A percentile compares a stretch with the other conserved stretches of the same genome.
These are phyloP conservation scores for Malurus alboscapulatus DNA, from an alignment of 2,113 vertebrate genomes.

Conservation along the genomic window DNA sequence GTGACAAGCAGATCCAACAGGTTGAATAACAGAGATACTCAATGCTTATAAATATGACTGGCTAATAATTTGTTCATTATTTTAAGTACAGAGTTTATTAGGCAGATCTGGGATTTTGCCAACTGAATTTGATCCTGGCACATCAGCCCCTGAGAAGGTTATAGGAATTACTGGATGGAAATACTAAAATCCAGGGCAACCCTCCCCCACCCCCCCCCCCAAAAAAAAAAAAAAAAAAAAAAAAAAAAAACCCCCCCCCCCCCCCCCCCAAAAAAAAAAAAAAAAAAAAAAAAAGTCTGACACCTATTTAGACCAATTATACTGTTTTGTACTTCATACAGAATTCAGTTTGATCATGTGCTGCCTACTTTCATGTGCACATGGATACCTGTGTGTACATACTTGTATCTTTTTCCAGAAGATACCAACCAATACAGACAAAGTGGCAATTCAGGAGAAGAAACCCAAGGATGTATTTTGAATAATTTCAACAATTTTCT, in stretches of 20 bases:
- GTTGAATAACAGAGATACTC: background rate
- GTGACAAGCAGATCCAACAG: background rate
- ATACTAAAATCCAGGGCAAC: background rate
- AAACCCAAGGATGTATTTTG: background rate
- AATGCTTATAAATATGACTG: background rate
- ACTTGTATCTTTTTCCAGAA: background rate
- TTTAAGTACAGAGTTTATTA: conserved; percentile 16
- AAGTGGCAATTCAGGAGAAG: background rate
- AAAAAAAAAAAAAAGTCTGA: background rate
- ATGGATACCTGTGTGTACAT: background rate
- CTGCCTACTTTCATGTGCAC: background rate
- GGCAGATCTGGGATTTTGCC: background rate
- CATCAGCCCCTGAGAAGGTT: background rate
- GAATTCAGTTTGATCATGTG: background rate
- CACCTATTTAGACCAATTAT: background rate
- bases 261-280: too few relatives aligned
- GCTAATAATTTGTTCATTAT: background rate
- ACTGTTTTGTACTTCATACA: background rate
- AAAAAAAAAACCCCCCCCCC: background rate
- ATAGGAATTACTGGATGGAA: background rate
- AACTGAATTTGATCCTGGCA: conserved; percentile 32
- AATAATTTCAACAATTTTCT: background rate
- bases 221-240: background rate
- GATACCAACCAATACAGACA: background rate
- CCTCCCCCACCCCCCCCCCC: too few relatives aligned